Evolutionary conservation across 2,797 vertebrate genomes (phyloP), one percentile per base, ranked within the genome.

Genomic region (Syngnathus rostellatus): DNA sequence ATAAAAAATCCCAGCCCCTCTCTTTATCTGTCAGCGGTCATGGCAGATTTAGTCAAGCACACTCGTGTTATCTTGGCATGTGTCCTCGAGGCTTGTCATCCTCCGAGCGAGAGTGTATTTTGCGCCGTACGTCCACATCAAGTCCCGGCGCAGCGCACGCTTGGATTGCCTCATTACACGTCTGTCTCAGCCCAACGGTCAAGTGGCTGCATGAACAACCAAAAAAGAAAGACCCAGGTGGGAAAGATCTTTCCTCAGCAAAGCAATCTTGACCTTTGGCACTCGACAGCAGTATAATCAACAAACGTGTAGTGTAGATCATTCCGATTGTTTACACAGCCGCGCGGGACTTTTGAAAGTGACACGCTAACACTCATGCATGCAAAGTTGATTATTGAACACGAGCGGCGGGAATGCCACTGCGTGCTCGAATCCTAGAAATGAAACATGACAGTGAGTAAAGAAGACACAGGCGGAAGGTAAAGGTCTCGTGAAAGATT

Each of bases 191-290:
- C 77, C 25, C 70, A 82, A 79, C 77, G 78, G 75, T 69, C 63
- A 82, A 86, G 84, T 77, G 82, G 16, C 81, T 81, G 74, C 83
- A 83, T 77, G 77, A 82, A 77, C 78, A 73, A 81, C 79, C 72
- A 69, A 78, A 8, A 83, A 68, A 73, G 75, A 83, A 75, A 77
- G 70, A 78, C 76, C 68, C 66, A 73, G 67, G 57, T 72, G 74
- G 66, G 78, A 77, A 10, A 21, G 74, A 74, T 6, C 12, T 2
- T 17, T 7, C 38, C 19, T 31, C 14, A 59, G 38, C 8, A 40
- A 60, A 60, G 37, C 37, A 59, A 59, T 59, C 57, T 39, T n/a
- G 58, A 60, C 58, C 58, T 60, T 60, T 60, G 37, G 17, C 17
- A 60, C 58, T 5, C 8, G 19, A 17, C 11, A 17, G 9, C 17